Base-by-base conservation (phyloP, 2,888 invertebrate genomes). In the Orgyia antiqua region DNA sequence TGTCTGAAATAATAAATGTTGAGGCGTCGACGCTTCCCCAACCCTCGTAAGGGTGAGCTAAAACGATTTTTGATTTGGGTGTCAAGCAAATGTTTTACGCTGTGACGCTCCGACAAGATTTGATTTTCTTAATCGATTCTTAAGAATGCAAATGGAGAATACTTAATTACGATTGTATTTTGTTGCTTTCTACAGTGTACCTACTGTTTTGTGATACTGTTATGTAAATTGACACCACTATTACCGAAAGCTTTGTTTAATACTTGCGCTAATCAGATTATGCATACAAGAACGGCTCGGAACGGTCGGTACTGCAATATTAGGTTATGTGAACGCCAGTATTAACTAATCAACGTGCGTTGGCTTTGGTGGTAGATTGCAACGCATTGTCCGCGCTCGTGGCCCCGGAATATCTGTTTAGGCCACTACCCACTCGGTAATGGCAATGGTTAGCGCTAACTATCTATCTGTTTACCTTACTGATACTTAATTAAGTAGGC, bases 1-100 rank as follows among this genome's bases (percentile, higher is more conserved):
- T 82, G 84, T 86, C 84, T 86, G 82, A 83, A 86, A 84, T 86
- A 86, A 86, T 86, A 86, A 86, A 86, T 84, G 84, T 83, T 84
- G 82, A 83, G 83, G 86, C 84, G 83, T 79, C 83, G 82, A 74
- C 77, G 77, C 74, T 70, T 73, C 77, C 75, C 76, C 67, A 59
- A 46, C 76, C 68, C 68, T 55, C 45, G 48, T 56, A 66, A 70
- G 82, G 83, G 82, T 75, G 78, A 67, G 76, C 75, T 79, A 86
- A 86, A 86, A 82, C 86, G 86, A 83, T 84, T 86, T 86, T 84
- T 86, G 84, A 86, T 86, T 86, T 80, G 84, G 84, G 84, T 83
- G 86, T 86, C 86, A 80, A 82, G 79, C 83, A 78, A 84, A 84
- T 83, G 84, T 84, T 86, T 83, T 77, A 82, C 84, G 78, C 73